A percentile compares a stretch with the other conserved stretches of the same genome.
Conservation (phyloP, 2,888 invertebrate genomes). For the Leptopilina drosophilae region DNA sequence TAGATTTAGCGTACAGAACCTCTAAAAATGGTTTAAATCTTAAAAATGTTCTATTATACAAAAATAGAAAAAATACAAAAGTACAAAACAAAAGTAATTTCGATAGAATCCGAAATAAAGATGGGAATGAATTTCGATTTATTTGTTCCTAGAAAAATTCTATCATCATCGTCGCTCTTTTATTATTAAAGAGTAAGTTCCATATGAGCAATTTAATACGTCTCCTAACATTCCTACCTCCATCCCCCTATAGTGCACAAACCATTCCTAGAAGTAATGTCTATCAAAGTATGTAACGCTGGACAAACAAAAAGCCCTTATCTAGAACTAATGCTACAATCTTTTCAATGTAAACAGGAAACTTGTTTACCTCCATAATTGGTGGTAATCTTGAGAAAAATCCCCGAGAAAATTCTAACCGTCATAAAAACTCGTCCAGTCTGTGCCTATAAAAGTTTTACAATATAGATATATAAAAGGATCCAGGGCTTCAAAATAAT, state of each 20-base stretch:
- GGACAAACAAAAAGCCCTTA: conserved; percentile 16
- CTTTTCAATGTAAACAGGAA: conserved; percentile 15
- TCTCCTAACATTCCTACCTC: neutral
- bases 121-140: neutral
- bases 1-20: too few relatives aligned
- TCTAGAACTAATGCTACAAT: conserved; percentile 17
- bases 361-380: conserved; percentile 1
- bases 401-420: neutral
- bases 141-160: neutral
- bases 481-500: neutral
- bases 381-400: conserved; percentile 1
- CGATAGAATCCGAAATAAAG: neutral
- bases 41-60: too few relatives aligned
- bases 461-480: neutral
- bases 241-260: neutral
- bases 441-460: conserved; percentile 6
- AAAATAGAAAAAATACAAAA: too few relatives aligned
- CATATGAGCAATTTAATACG: conserved; percentile 9
- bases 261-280: conserved; percentile 1
- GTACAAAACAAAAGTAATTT: too few relatives aligned
- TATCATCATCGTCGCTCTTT: neutral
- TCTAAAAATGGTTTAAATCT: too few relatives aligned
- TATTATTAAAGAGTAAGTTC: neutral
- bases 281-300: neutral
- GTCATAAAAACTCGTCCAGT: conserved; percentile 8